Conservation (phyloP, 2,888 invertebrate species). For the Serripes groenlandicus region DNA sequence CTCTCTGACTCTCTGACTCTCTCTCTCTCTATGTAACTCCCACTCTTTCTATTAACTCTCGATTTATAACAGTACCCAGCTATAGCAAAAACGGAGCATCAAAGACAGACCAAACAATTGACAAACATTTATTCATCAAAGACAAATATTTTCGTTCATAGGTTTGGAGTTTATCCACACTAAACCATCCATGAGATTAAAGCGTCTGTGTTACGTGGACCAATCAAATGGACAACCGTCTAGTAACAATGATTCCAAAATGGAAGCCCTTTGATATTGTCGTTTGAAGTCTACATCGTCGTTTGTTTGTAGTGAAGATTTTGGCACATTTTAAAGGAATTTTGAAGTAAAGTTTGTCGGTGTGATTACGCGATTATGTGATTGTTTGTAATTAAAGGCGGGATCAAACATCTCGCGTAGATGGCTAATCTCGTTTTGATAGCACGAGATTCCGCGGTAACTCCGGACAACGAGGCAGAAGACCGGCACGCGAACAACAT, state of each 20-base stretch:
- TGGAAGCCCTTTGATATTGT: slow-evolving; percentile 12
- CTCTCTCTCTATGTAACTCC: too few species aligned
- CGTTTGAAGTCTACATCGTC: slow-evolving; percentile 50
- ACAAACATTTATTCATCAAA: slow-evolving; percentile 66
- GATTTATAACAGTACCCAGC: too few species aligned
- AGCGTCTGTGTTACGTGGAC: slow-evolving; percentile 34
- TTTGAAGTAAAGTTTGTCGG: slow-evolving; percentile 55
- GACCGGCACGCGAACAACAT: slow-evolving; percentile 19
- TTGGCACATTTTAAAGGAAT: slow-evolving; percentile 65
- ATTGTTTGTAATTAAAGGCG: slow-evolving; percentile 58
- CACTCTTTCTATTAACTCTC: too few species aligned
- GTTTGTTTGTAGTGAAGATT: slow-evolving; percentile 39
- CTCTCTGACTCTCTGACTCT: too few species aligned
- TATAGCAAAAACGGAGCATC: slow-evolving; percentile 37
- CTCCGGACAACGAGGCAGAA: slow-evolving; percentile 22
- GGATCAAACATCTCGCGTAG: slow-evolving; percentile 58
- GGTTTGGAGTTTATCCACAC: slow-evolving; percentile 28
- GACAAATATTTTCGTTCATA: slow-evolving; percentile 67
- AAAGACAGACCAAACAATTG: slow-evolving; percentile 58
- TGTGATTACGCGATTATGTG: slow-evolving; percentile 63
- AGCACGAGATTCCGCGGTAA: slow-evolving; percentile 55
- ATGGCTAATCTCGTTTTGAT: slow-evolving; percentile 54
- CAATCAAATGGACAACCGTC: slow-evolving; percentile 28
- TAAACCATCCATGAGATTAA: slow-evolving; percentile 38
- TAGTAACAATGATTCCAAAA: slow-evolving; percentile 18